Conservation (phyloP, 2,888 invertebrate species). For the Scaptomyza parva region DNA sequence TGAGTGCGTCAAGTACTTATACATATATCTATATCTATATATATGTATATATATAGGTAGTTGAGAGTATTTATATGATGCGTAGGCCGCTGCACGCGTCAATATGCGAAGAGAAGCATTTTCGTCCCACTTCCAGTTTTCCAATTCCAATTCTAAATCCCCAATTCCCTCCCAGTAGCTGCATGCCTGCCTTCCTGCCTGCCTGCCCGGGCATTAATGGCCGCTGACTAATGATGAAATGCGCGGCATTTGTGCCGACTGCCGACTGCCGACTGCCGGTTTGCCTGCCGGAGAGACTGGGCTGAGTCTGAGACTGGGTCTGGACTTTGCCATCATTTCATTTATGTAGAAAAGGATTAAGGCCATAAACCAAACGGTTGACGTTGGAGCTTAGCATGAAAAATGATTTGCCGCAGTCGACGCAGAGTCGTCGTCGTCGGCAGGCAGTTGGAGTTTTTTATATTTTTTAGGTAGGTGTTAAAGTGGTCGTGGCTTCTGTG, state of each 20-base stretch:
- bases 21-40: slow-evolving; percentile 9
- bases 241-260: slow-evolving; percentile 69
- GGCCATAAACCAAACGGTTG: slow-evolving; percentile 80
- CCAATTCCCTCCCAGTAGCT: slow-evolving; percentile 66
- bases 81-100: slow-evolving; percentile 71
- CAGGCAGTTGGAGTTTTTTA: slow-evolving; percentile 41
- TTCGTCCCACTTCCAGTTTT: slow-evolving; percentile 48
- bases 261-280: no score
- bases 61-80: slow-evolving; percentile 57
- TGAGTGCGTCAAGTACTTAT: slow-evolving; percentile 30
- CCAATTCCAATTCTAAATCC: slow-evolving; percentile 59
- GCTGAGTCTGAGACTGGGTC: slow-evolving; percentile 33
- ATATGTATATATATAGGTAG: slow-evolving; percentile 6
- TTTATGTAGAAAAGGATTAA: slow-evolving; percentile 80
- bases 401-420: slow-evolving; percentile 76
- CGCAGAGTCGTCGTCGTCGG: slow-evolving; percentile 27
- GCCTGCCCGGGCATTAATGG: slow-evolving; percentile 74
- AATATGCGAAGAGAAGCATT: slow-evolving; percentile 47
- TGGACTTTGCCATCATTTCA: slow-evolving; percentile 66
- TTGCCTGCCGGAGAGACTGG: no score
- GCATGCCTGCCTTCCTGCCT: slow-evolving; percentile 26
- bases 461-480: slow-evolving; percentile 73
- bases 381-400: slow-evolving; percentile 80
- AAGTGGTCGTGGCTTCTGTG: slow-evolving; percentile 74
- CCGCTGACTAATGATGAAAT: slow-evolving; percentile 78